Conservation (phyloP, 2,113 vertebrate species). For the Okapia johnstoni region DNA sequence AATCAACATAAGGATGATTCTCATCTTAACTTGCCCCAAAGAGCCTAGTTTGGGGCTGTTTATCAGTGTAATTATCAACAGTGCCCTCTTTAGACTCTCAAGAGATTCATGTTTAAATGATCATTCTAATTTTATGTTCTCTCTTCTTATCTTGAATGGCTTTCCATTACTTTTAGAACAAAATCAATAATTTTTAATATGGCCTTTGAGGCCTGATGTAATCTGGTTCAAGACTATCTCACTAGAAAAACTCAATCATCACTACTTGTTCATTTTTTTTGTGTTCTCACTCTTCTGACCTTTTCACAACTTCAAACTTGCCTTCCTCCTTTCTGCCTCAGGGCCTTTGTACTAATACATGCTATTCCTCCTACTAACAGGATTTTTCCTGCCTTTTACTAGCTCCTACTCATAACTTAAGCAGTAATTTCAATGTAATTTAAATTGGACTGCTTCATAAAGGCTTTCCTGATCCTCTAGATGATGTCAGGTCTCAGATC, state of each 20-base stretch:
- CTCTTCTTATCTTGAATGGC: not conserved
- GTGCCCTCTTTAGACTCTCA: not conserved
- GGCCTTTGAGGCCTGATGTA: not conserved
- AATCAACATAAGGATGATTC: not conserved
- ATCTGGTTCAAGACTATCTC: not conserved
- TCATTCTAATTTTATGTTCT: not conserved
- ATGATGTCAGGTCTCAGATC: not conserved
- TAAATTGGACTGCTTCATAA: not conserved
- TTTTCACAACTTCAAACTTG: not conserved
- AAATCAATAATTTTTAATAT: not conserved
- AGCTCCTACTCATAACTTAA: not conserved
- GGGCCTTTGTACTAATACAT: not conserved
- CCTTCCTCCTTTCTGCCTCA: not conserved
- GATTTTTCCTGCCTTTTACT: not conserved
- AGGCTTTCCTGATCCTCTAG: not conserved
- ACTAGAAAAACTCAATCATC: not conserved
- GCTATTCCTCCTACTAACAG: not conserved
- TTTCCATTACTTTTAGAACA: not conserved
- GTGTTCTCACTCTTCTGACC: not conserved
- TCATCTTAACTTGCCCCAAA: not conserved
- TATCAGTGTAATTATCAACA: not conserved
- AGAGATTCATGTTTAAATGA: not conserved
- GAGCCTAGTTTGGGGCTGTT: not conserved
- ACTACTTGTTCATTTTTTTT: not conserved
- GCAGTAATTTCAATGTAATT: not conserved